A percentile compares a stretch with the other conserved stretches of the same genome.
phyloP scores from a whole-genome alignment of 2,113 vertebrate genomes.

The Brachionichthys hirsutus region DNA sequence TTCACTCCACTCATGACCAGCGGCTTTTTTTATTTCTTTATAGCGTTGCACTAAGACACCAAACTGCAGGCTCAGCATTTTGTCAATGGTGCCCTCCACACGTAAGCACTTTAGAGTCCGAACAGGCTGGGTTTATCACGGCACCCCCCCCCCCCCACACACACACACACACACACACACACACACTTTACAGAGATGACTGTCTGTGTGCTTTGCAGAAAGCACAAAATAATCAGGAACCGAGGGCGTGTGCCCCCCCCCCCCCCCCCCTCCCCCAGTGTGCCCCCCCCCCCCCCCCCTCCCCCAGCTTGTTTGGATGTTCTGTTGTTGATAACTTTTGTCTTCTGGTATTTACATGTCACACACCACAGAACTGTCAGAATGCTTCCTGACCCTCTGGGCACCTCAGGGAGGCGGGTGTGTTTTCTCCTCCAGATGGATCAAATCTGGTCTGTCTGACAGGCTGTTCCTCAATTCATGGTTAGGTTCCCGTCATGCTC shows the following conservation, averaged over 20 bases:
- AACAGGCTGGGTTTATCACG: constrained; percentile 9
- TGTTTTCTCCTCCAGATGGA: constrained; percentile 53
- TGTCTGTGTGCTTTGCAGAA: constrained; percentile 51
- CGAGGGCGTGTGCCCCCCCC: constrained; percentile 24
- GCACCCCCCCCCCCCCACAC: constrained; percentile 39
- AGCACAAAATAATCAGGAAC: constrained; percentile 42
- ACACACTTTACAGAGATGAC: constrained; percentile 56
- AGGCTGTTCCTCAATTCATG: constrained; percentile 52
- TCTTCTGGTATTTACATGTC: constrained; percentile 43
- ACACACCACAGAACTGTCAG: constrained; percentile 10
- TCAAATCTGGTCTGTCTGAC: constrained; percentile 42
- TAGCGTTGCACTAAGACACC: constrained; percentile 32
- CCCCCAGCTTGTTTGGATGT: constrained; percentile 38
- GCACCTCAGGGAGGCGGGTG: constrained; percentile 10
- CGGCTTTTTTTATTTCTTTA: constrained; percentile 68
- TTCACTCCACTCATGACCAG: constrained; percentile 46
- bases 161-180: too few species aligned
- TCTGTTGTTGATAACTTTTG: constrained; percentile 13
- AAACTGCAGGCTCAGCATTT: constrained; percentile 77
- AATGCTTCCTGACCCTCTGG: constrained; percentile 8
- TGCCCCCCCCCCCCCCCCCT: too few species aligned
- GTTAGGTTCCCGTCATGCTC: constrained; percentile 30
- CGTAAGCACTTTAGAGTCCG: constrained; percentile 75
- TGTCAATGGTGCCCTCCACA: constrained; percentile 70
- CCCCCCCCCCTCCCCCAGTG: too few species aligned